Percentiles rank a stretch among this genome's conserved stretches.
Conservation (phyloP, 2,113 vertebrate species). For the Phocoena phocoena region DNA sequence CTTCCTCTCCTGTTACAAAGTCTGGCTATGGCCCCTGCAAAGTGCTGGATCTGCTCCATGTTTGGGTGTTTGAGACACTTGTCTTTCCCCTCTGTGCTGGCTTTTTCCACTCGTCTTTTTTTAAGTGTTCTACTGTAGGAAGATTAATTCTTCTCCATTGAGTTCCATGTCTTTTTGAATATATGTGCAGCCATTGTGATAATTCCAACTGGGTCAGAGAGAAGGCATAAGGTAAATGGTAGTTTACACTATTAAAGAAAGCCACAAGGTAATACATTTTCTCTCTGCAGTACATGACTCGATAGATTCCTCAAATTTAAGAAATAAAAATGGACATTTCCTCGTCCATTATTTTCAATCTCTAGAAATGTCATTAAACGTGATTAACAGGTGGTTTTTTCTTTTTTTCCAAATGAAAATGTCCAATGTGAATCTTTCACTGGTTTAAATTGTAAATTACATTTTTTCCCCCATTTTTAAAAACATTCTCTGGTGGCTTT, state of each 20-base stretch:
- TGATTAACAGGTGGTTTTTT: neutral
- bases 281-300: neutral
- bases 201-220: neutral
- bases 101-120: slow-evolving; percentile 66
- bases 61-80: neutral
- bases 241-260: neutral
- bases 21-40: slow-evolving; percentile 41
- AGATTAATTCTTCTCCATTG: slow-evolving; percentile 48
- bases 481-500: slow-evolving; percentile 9
- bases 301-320: neutral
- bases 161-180: neutral
- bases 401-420: neutral
- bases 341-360: neutral
- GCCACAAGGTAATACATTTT: neutral
- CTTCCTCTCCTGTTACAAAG: slow-evolving; percentile 68
- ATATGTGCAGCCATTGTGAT: neutral
- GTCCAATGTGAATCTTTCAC: neutral
- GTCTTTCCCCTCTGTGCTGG: slow-evolving; percentile 30
- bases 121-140: neutral
- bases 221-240: neutral
- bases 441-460: neutral
- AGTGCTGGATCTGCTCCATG: slow-evolving; percentile 57
- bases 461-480: neutral
- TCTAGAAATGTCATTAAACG: neutral
- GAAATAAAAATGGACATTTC: neutral